Percentiles rank a stretch among this genome's conserved stretches.
These are phyloP conservation scores for Drosophila mercatorum DNA, from an alignment of 2,888 invertebrate genomes.

Conservation along the genomic window DNA sequence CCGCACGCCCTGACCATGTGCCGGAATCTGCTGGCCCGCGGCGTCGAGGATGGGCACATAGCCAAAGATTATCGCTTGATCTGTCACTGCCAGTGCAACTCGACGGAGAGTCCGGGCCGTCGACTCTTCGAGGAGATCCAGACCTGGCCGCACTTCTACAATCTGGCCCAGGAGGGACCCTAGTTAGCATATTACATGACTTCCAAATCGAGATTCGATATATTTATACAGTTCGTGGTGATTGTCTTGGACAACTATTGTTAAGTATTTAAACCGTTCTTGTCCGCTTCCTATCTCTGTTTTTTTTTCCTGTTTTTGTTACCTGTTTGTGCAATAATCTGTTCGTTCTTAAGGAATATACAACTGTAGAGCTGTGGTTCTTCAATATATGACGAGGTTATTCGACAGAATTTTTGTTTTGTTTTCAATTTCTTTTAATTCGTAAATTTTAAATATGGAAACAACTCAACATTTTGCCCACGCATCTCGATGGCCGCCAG, in stretches of 20 bases:
- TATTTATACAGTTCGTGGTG: slow-evolving; percentile 15
- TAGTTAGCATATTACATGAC: slow-evolving; percentile 24
- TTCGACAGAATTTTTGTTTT: slow-evolving; percentile 15
- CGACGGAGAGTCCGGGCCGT: slow-evolving; percentile 86
- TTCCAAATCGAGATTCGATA: slow-evolving; percentile 13
- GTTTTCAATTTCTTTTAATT: slow-evolving; percentile 54
- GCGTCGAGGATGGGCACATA: slow-evolving; percentile 85
- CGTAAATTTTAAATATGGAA: slow-evolving; percentile 59
- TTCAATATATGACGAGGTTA: slow-evolving; percentile 16
- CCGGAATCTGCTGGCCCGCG: slow-evolving; percentile 85
- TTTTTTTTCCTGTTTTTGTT: slow-evolving; percentile 17
- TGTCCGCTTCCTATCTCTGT: background rate
- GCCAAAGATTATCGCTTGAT: slow-evolving; percentile 85
- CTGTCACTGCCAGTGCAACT: slow-evolving; percentile 86
- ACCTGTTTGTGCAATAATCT: background rate
- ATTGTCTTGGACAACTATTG: slow-evolving; percentile 29
- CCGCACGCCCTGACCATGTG: slow-evolving; percentile 84
- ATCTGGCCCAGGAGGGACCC: slow-evolving; percentile 60
- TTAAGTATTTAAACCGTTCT: slow-evolving; percentile 19
- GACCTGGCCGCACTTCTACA: slow-evolving; percentile 85
- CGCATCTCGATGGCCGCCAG: slow-evolving; percentile 40
- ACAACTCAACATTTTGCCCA: slow-evolving; percentile 50
- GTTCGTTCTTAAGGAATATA: background rate
- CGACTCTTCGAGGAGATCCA: slow-evolving; percentile 86
- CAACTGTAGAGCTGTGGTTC: background rate